Percentiles rank a stretch among this genome's conserved stretches.
Evolutionary conservation across 2,113 vertebrate species (phyloP).

Genomic region (Ictalurus punctatus): DNA sequence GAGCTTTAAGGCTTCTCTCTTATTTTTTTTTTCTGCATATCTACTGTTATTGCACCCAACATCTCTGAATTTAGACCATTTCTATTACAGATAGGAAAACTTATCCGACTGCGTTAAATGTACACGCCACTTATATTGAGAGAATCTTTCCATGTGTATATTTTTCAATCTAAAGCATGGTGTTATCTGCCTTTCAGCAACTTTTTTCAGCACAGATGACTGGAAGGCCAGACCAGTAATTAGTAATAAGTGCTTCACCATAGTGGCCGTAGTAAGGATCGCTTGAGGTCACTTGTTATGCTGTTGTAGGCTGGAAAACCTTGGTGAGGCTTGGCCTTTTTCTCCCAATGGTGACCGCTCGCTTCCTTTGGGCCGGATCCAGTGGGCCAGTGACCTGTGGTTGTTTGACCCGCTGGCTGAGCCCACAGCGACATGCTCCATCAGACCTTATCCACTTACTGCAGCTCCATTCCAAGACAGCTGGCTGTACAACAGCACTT

Average conservation of each 20-base stretch:
- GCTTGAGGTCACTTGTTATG: constrained; percentile 70
- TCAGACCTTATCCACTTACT: constrained; percentile 61
- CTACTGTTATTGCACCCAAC: constrained; percentile 34
- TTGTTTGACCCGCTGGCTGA: constrained; percentile 69
- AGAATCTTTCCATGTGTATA: constrained; percentile 57
- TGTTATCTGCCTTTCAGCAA: constrained; percentile 63
- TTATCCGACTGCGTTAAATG: constrained; percentile 63
- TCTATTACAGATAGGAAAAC: constrained; percentile 64
- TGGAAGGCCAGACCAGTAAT: constrained; percentile 70
- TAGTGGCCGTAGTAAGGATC: constrained; percentile 69
- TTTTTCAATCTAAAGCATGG: constrained; percentile 64
- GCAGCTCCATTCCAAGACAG: constrained; percentile 34
- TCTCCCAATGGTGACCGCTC: constrained; percentile 64
- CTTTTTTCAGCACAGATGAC: constrained; percentile 67
- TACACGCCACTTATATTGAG: constrained; percentile 65
- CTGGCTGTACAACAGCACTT: constrained; percentile 39
- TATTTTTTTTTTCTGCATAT: constrained; percentile 51
- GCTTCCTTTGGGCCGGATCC: constrained; percentile 69
- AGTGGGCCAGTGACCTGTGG: constrained; percentile 66
- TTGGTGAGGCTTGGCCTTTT: constrained; percentile 67
- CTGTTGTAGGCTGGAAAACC: constrained; percentile 72
- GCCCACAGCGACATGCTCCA: constrained; percentile 64
- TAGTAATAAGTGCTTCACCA: constrained; percentile 69
- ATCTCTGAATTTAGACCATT: constrained; percentile 44
- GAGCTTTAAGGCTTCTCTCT: constrained; percentile 52